These are phyloP conservation scores for Galaxias olidus DNA, from an alignment of 2,797 vertebrate genomes.

Conservation along the genomic window DNA sequence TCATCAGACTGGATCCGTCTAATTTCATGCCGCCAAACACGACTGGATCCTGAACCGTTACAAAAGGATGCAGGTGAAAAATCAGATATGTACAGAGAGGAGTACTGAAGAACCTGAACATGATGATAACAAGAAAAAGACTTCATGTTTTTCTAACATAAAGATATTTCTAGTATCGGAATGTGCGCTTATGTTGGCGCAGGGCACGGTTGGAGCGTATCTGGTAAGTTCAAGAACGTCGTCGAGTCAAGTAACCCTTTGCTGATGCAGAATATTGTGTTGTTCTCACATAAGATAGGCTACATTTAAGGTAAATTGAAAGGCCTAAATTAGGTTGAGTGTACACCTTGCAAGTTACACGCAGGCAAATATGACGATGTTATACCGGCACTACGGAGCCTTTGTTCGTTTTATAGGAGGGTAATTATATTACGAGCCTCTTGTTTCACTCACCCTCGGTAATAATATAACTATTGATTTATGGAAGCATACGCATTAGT, in stretches of 20 bases:
- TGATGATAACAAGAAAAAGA: slow-evolving; percentile 83
- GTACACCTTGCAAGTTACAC: neutral
- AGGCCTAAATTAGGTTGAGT: slow-evolving; percentile 26
- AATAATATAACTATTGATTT: slow-evolving; percentile 44
- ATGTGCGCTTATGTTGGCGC: slow-evolving; percentile 89
- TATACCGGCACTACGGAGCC: neutral
- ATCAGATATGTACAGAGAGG: slow-evolving; percentile 72
- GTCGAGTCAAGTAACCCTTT: neutral
- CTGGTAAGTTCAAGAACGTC: slow-evolving; percentile 77
- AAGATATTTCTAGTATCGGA: slow-evolving; percentile 94
- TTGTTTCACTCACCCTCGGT: slow-evolving; percentile 5
- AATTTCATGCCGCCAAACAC: slow-evolving; percentile 59
- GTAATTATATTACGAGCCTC: slow-evolving; percentile 27
- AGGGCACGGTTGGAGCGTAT: slow-evolving; percentile 89
- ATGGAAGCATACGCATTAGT: slow-evolving; percentile 53
- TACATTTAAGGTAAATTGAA: neutral
- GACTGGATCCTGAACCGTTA: slow-evolving; percentile 61
- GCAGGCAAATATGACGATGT: neutral
- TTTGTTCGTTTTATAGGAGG: slow-evolving; percentile 4
- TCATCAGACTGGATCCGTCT: slow-evolving; percentile 60
- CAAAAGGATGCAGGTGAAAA: slow-evolving; percentile 82
- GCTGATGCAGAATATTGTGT: neutral
- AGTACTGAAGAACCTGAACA: slow-evolving; percentile 80
- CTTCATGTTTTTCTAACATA: slow-evolving; percentile 85
- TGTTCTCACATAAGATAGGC: neutral